Percentiles rank a stretch among this genome's conserved stretches.
phyloP scores from a whole-genome alignment of 1,140 invertebrate species.

The Drosophila pallidifrons region DNA sequence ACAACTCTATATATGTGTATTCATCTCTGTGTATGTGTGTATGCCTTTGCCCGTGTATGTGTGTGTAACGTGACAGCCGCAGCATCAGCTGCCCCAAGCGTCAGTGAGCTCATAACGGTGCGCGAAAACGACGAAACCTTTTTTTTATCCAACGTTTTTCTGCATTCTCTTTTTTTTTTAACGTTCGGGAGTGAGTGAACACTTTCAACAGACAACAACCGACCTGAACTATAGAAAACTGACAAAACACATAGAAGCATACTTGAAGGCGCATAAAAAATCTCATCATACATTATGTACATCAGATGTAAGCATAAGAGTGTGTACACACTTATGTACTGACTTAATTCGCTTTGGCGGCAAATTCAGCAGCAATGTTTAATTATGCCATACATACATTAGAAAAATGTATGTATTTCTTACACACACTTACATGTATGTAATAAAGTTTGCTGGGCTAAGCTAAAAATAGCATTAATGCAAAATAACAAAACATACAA shows the following conservation, averaged over 20 bases:
- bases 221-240: constrained; percentile 4
- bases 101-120: constrained; percentile 57
- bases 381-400: not conserved
- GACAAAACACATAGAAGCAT: constrained; percentile 8
- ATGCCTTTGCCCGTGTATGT: not conserved
- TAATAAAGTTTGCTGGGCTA: constrained; percentile 10
- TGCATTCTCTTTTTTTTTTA: constrained; percentile 11
- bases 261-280: constrained; percentile 10
- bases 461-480: constrained; percentile 47
- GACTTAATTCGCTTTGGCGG: constrained; percentile 16
- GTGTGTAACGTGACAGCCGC: constrained; percentile 45
- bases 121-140: constrained; percentile 50
- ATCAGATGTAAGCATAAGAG: not conserved
- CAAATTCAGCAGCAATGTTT: constrained; percentile 24
- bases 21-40: not conserved
- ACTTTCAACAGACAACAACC: constrained; percentile 6
- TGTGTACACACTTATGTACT: not conserved
- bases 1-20: constrained; percentile 8
- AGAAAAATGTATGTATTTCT: constrained; percentile 15
- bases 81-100: constrained; percentile 52
- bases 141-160: constrained; percentile 24
- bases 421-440: constrained; percentile 8
- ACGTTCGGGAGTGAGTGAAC: constrained; percentile 37
- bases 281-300: not conserved
- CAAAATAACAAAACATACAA: constrained; percentile 17